Conservation (phyloP, 2,888 invertebrate genomes). For the Allolobophora icterica region DNA sequence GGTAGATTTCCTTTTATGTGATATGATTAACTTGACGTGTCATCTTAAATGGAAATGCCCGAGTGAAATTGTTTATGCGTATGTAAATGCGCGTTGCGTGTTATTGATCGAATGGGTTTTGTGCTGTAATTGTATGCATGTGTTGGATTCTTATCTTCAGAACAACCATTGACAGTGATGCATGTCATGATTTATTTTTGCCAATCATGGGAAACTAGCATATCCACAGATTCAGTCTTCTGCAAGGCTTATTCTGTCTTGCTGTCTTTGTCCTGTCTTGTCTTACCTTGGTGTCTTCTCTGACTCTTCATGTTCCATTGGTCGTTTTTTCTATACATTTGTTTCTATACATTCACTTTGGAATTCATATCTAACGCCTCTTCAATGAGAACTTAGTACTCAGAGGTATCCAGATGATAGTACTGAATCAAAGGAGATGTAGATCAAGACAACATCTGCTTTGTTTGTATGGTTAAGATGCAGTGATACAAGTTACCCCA, state of each 20-base stretch:
- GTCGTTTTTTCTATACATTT: neutral
- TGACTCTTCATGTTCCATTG: neutral
- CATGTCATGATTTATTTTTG: neutral
- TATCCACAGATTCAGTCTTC: too few species aligned
- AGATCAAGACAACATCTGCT: neutral
- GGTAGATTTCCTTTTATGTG: neutral
- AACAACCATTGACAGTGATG: neutral
- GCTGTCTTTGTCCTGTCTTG: too few species aligned
- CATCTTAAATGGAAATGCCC: slow-evolving; percentile 14
- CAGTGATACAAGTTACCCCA: too few species aligned
- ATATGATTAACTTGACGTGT: neutral
- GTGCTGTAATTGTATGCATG: neutral
- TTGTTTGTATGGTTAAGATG: neutral
- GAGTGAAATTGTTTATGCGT: neutral
- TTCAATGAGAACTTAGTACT: too few species aligned
- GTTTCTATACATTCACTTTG: too few species aligned
- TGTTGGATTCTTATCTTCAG: neutral
- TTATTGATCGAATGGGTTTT: neutral
- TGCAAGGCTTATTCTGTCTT: too few species aligned
- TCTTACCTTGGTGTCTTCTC: neutral
- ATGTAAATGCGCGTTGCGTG: neutral
- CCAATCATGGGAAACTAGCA: too few species aligned
- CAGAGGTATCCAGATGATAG: neutral
- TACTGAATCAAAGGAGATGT: neutral
- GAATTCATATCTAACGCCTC: too few species aligned